These are phyloP conservation scores for Pantherophis vulpinus DNA, from an alignment of 2,797 vertebrate species.

Conservation along the genomic window DNA sequence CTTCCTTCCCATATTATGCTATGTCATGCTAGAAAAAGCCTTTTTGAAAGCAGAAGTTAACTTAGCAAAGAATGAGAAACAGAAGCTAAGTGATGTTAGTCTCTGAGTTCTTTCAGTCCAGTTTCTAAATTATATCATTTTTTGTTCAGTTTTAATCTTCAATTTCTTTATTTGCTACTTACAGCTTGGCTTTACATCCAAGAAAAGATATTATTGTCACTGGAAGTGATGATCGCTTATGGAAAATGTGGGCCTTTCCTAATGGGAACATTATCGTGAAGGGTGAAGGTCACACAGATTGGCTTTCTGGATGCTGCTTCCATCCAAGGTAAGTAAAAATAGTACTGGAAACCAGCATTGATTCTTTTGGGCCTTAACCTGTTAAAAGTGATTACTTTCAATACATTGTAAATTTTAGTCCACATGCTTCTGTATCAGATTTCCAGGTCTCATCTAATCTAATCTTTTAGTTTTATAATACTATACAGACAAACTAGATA, in stretches of 20 bases:
- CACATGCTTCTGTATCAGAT: conserved; percentile 37
- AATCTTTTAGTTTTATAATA: conserved; percentile 8
- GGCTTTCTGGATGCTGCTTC: conserved; percentile 83
- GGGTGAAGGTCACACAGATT: conserved; percentile 82
- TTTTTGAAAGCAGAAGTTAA: not conserved
- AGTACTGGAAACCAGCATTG: not conserved
- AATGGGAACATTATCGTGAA: conserved; percentile 74
- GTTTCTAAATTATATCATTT: not conserved
- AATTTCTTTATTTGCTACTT: conserved; percentile 25
- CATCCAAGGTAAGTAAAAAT: conserved; percentile 77
- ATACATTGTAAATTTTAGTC: conserved; percentile 47
- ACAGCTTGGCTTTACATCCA: conserved; percentile 72
- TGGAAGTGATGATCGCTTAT: conserved; percentile 74
- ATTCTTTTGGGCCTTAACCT: conserved; percentile 18
- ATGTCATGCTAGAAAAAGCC: not conserved
- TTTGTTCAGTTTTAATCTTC: not conserved
- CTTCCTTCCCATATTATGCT: not conserved
- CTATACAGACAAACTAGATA: conserved; percentile 30
- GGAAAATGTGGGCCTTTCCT: conserved; percentile 76
- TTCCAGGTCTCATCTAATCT: conserved; percentile 33
- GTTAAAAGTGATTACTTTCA: conserved; percentile 63
- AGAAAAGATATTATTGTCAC: conserved; percentile 66
- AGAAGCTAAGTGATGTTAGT: not conserved
- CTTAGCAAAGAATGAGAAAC: not conserved
- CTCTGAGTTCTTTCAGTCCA: not conserved